phyloP scores from a whole-genome alignment of 2,797 vertebrate genomes.

The Diplodus sargus region DNA sequence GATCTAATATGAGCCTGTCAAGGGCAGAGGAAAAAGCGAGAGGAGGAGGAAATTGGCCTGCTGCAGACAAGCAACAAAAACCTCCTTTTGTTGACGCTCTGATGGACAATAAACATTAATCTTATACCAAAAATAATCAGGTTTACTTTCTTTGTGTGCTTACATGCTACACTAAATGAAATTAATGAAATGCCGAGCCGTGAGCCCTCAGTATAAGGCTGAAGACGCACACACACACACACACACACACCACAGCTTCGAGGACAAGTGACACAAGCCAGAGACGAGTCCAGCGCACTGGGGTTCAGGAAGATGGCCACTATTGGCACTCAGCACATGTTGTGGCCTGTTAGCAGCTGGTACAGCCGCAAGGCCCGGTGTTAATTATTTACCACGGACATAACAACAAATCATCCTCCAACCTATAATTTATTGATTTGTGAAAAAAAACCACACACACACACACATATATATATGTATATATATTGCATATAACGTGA shows the following conservation, averaged over 20 bases:
- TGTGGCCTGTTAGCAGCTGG: background rate
- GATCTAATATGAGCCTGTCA: slow-evolving; percentile 23
- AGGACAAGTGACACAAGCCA: background rate
- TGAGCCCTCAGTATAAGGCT: background rate
- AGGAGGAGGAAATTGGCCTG: slow-evolving; percentile 8
- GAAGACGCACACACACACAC: background rate
- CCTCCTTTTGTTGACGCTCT: slow-evolving; percentile 24
- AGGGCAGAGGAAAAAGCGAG: background rate
- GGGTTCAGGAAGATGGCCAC: background rate
- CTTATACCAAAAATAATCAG: slow-evolving; percentile 31
- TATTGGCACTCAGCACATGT: background rate
- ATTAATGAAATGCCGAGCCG: background rate
- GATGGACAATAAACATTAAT: slow-evolving; percentile 40
- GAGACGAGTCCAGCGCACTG: background rate
- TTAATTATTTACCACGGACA: slow-evolving; percentile 37
- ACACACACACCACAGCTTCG: too few species aligned
- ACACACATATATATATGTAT: background rate
- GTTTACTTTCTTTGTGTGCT: slow-evolving; percentile 15
- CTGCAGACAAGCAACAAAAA: slow-evolving; percentile 12
- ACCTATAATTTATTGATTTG: background rate
- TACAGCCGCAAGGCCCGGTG: background rate
- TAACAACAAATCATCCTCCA: slow-evolving; percentile 9
- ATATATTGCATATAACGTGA: background rate
- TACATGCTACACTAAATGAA: slow-evolving; percentile 17
- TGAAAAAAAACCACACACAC: background rate